Evolutionary conservation across 2,113 vertebrate species (phyloP).

Genomic region (Microcebus griseorufus): DNA sequence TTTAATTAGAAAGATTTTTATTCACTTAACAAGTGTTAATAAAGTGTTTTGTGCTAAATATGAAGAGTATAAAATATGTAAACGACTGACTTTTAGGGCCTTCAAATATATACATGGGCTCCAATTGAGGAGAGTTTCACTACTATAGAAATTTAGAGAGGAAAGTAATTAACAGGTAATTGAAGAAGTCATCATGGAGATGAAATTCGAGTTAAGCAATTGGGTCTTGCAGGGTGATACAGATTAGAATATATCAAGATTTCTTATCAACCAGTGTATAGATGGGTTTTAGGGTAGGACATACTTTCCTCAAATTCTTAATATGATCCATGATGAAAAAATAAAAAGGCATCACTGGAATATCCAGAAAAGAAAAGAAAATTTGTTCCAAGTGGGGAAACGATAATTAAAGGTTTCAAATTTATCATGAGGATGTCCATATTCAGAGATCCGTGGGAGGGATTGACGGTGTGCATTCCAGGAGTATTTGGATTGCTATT

Average conservation of each 20-base stretch:
- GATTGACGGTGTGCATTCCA: neutral
- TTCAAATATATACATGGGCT: neutral
- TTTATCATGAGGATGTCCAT: neutral
- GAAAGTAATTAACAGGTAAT: neutral
- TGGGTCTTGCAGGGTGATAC: neutral
- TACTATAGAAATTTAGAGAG: neutral
- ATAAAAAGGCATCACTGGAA: neutral
- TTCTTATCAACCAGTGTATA: neutral
- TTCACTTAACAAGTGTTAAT: neutral
- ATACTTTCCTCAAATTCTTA: neutral
- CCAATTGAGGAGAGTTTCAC: neutral
- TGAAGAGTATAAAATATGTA: neutral
- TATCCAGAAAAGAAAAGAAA: neutral
- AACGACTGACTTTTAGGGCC: neutral
- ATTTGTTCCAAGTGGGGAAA: neutral
- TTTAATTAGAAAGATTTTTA: neutral
- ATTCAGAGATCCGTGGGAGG: neutral
- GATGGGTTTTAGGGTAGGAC: neutral
- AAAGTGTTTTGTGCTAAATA: neutral
- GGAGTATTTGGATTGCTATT: neutral
- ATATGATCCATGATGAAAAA: neutral
- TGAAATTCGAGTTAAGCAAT: neutral
- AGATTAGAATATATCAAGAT: neutral
- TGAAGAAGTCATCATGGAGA: neutral
- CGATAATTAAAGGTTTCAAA: neutral